Percentiles rank a stretch among this genome's conserved stretches.
Conservation (phyloP, 1,140 invertebrate genomes). For the Melitaea cinxia region DNA sequence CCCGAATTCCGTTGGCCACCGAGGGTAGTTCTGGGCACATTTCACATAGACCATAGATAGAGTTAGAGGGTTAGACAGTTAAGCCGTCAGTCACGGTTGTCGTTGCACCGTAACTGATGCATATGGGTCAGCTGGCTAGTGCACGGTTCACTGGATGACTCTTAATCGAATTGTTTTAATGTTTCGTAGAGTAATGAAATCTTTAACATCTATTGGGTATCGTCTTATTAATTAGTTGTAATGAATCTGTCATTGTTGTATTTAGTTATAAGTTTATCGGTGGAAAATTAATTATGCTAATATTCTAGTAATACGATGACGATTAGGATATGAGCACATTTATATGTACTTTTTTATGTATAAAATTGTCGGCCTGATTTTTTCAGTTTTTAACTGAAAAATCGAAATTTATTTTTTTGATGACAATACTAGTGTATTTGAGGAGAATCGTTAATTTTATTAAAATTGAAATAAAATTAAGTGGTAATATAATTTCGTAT, state of each 20-base stretch:
- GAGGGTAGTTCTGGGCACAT: slow-evolving; percentile 43
- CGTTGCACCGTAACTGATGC: slow-evolving; percentile 24
- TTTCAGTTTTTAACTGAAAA: no score
- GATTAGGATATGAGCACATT: no score
- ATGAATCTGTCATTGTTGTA: neutral
- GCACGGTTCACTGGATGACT: slow-evolving; percentile 1
- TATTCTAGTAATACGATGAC: no score
- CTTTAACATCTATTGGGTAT: neutral
- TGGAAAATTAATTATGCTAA: no score
- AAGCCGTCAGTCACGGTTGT: slow-evolving; percentile 24
- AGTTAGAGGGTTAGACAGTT: slow-evolving; percentile 11
- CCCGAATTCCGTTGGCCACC: slow-evolving; percentile 55
- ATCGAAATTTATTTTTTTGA: no score
- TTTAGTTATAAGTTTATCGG: no score
- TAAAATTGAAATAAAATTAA: no score
- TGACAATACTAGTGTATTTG: no score
- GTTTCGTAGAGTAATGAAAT: neutral
- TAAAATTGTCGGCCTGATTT: no score
- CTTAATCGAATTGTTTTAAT: slow-evolving; percentile 2
- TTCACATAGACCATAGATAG: slow-evolving; percentile 39
- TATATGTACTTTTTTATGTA: no score
- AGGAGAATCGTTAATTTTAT: no score
- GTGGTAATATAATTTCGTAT: no score
- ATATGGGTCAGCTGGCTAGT: slow-evolving; percentile 18
- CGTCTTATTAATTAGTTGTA: neutral